phyloP scores from a whole-genome alignment of 2,888 invertebrate species.

The Mythimna ferrago region DNA sequence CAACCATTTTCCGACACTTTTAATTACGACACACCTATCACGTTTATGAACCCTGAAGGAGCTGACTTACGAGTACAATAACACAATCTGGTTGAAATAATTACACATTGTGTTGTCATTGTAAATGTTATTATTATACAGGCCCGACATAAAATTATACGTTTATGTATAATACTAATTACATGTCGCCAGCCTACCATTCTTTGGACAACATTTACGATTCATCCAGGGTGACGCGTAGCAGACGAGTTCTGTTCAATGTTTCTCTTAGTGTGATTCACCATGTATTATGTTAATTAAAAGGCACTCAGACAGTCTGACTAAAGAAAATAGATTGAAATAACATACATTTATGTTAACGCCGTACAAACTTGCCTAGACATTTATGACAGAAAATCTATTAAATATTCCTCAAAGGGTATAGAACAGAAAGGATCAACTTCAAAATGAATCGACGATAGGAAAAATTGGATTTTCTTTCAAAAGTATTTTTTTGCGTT shows the following conservation, averaged over 20 bases:
- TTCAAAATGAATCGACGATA: conserved; percentile 67
- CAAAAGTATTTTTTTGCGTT: conserved; percentile 58
- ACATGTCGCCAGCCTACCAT: conserved; percentile 35
- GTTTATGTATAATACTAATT: conserved; percentile 30
- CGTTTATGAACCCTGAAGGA: conserved; percentile 34
- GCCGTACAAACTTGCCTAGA: conserved; percentile 9
- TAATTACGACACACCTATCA: conserved; percentile 48
- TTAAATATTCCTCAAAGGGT: conserved; percentile 56
- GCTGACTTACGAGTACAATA: conserved; percentile 44
- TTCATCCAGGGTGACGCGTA: conserved; percentile 40
- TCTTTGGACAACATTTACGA: conserved; percentile 43
- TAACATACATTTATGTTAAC: conserved; percentile 13
- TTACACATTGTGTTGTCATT: conserved; percentile 42
- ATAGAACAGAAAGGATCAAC: conserved; percentile 66
- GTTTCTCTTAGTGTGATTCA: conserved; percentile 26
- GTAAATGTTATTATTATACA: conserved; percentile 22
- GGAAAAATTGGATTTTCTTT: conserved; percentile 71
- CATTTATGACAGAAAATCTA: conserved; percentile 38
- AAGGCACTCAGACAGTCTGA: conserved; percentile 1
- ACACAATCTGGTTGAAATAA: conserved; percentile 48
- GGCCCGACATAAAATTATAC: conserved; percentile 9
- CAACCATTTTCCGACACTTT: conserved; percentile 44
- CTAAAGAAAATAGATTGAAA: conserved; percentile 10
- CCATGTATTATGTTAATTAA: conserved; percentile 11
- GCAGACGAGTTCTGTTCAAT: conserved; percentile 16